These are phyloP conservation scores for Mellilla xanthometata DNA, from an alignment of 2,888 invertebrate species.

Conservation along the genomic window DNA sequence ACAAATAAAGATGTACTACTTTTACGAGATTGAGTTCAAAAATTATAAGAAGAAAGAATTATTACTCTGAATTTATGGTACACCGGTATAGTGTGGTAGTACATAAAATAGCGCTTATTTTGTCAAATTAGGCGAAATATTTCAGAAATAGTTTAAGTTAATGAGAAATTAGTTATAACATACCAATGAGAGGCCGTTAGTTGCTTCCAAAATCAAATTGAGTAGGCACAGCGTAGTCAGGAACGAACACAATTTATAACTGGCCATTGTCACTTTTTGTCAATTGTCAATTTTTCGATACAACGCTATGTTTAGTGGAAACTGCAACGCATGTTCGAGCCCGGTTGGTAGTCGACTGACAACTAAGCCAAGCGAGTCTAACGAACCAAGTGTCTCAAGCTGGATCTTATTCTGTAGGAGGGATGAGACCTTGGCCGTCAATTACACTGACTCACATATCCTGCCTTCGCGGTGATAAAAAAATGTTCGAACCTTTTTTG, in stretches of 20 bases:
- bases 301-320: not conserved
- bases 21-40: too few relatives aligned
- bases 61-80: too few relatives aligned
- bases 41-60: too few relatives aligned
- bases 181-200: slow-evolving; percentile 60
- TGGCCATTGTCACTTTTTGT: slow-evolving; percentile 36
- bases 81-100: too few relatives aligned
- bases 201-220: slow-evolving; percentile 51
- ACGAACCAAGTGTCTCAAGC: slow-evolving; percentile 14
- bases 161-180: slow-evolving; percentile 28
- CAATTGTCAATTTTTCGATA: slow-evolving; percentile 4
- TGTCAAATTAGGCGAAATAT: too few relatives aligned
- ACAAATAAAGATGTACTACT: too few relatives aligned
- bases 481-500: slow-evolving; percentile 16
- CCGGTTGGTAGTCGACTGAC: slow-evolving; percentile 11
- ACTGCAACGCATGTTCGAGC: slow-evolving; percentile 15
- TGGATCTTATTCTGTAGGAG: slow-evolving; percentile 20
- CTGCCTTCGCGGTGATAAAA: slow-evolving; percentile 28
- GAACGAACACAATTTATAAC: slow-evolving; percentile 40
- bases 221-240: slow-evolving; percentile 52
- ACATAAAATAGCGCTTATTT: too few relatives aligned
- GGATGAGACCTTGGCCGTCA: slow-evolving; percentile 64
- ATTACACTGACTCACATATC: slow-evolving; percentile 60
- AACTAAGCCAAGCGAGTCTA: not conserved
- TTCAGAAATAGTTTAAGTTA: too few relatives aligned